Conservation (phyloP, 2,797 vertebrate genomes). For the Lates japonicus region DNA sequence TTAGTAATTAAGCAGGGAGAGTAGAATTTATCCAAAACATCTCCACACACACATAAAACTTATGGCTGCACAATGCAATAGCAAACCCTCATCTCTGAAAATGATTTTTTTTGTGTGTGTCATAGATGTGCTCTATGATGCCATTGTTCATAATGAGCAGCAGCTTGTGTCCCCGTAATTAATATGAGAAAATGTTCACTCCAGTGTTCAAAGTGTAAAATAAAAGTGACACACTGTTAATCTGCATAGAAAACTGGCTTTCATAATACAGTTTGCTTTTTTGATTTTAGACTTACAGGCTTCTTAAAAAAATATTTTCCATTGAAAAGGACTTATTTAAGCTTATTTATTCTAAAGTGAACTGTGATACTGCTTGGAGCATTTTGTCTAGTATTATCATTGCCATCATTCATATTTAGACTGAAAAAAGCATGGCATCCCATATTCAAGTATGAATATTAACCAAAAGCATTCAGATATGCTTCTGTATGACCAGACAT, state of each 20-base stretch:
- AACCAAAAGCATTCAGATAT: not conserved
- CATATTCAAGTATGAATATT: conserved; percentile 1
- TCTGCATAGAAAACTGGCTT: conserved; percentile 4
- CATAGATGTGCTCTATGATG: not conserved
- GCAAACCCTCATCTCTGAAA: not conserved
- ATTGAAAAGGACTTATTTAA: not conserved
- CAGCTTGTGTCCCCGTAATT: not conserved
- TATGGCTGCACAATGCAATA: not conserved
- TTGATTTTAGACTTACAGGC: not conserved
- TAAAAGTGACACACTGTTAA: not conserved
- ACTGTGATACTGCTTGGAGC: not conserved
- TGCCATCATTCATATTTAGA: not conserved
- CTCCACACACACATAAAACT: not conserved
- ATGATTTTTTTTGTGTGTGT: no score
- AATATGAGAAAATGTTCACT: not conserved
- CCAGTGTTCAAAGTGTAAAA: not conserved
- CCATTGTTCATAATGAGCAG: not conserved
- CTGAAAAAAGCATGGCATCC: not conserved
- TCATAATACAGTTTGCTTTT: not conserved
- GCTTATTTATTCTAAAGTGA: not conserved
- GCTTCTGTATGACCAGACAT: not conserved
- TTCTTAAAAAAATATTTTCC: not conserved
- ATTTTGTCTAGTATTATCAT: no score
- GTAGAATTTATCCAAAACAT: not conserved
- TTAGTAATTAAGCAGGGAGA: not conserved